phyloP scores from a whole-genome alignment of 2,113 vertebrate genomes.

The Psammodynastes pulverulentus region DNA sequence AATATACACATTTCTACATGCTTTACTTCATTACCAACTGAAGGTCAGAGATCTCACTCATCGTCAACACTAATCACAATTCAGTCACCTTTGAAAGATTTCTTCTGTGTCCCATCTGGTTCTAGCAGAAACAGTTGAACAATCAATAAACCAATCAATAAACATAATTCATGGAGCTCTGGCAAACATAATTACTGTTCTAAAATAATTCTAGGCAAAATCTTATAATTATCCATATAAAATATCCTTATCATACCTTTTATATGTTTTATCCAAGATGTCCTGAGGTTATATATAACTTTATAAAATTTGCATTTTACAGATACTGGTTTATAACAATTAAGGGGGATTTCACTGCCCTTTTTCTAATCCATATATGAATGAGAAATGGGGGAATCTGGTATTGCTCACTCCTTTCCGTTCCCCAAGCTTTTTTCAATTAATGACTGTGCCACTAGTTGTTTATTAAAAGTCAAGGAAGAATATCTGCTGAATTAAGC shows the following conservation, averaged over 20 bases:
- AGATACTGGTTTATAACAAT: conserved; percentile 38
- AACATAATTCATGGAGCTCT: background rate
- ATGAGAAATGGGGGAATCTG: background rate
- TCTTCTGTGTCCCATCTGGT: background rate
- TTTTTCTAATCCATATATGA: background rate
- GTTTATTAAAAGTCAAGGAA: background rate
- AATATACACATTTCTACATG: background rate
- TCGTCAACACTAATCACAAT: background rate
- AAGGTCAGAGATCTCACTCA: background rate
- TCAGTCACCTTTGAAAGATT: background rate
- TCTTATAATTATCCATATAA: conserved; percentile 32
- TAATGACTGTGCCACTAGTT: background rate
- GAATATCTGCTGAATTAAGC: background rate
- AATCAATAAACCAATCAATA: conserved; percentile 41
- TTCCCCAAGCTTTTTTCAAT: conserved; percentile 22
- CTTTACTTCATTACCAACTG: background rate
- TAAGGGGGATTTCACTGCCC: conserved; percentile 13
- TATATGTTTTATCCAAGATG: fast-evolving
- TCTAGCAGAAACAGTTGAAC: conserved; percentile 32
- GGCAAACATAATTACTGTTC: conserved; percentile 15
- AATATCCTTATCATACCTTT: background rate
- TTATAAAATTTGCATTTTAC: conserved; percentile 15
- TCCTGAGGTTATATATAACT: background rate
- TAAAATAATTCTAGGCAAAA: conserved; percentile 49
- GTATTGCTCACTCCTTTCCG: background rate